These are phyloP conservation scores for Strigamia transsilvanica DNA, from an alignment of 2,888 invertebrate species.

Conservation along the genomic window DNA sequence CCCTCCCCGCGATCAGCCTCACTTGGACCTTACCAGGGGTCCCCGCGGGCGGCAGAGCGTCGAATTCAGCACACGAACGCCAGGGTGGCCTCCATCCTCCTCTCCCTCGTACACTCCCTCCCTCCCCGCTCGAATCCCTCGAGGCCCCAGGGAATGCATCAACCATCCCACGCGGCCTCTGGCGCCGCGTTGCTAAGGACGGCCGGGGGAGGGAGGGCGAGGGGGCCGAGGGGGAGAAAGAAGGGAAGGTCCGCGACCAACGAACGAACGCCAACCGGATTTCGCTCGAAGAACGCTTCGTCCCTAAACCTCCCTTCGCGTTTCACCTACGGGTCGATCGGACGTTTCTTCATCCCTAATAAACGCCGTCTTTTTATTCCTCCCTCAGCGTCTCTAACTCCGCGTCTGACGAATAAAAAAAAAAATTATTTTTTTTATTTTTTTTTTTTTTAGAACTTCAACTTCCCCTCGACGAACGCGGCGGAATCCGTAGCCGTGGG, in stretches of 20 bases:
- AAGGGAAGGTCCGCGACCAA: background rate
- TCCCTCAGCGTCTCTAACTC: conserved; percentile 28
- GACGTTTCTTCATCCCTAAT: conserved; percentile 30
- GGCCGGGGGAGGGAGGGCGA: background rate
- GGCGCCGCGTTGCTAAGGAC: conserved; percentile 37
- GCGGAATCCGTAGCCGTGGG: conserved; percentile 37
- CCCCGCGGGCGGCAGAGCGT: conserved; percentile 39
- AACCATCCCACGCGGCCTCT: conserved; percentile 28
- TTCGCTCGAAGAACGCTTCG: background rate
- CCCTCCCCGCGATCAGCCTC: background rate
- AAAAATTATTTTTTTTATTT: background rate
- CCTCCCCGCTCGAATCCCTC: conserved; percentile 1
- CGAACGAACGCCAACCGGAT: conserved; percentile 37
- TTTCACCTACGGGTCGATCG: conserved; percentile 15
- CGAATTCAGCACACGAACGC: conserved; percentile 41
- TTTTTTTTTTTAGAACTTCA: background rate
- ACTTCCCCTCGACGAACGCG: background rate
- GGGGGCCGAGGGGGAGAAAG: background rate
- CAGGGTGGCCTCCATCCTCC: conserved; percentile 16
- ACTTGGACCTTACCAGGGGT: conserved; percentile 18
- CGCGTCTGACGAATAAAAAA: background rate
- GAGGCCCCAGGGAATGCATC: conserved; percentile 37
- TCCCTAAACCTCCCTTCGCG: background rate
- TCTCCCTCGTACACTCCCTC: background rate
- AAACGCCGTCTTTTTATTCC: conserved; percentile 32